Conservation (phyloP, 2,113 vertebrate species). For the Cryptomyrus ogoouensis region DNA sequence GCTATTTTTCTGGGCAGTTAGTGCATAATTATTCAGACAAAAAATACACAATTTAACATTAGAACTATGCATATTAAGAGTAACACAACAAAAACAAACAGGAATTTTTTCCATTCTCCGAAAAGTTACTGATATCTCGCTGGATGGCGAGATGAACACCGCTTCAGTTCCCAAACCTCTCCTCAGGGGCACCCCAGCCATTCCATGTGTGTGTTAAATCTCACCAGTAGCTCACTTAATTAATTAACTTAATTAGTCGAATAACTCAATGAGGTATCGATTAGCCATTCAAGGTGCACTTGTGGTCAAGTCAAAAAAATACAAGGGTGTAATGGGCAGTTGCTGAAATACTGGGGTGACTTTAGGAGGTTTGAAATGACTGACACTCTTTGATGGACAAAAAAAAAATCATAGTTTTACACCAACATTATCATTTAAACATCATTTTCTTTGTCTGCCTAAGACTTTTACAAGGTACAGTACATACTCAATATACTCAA, state of each 20-base stretch:
- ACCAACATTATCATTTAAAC: background rate
- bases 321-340: background rate
- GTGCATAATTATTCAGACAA: background rate
- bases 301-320: background rate
- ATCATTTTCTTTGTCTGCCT: background rate
- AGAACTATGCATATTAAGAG: background rate
- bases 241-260: background rate
- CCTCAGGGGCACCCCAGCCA: background rate
- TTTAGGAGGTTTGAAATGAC: background rate
- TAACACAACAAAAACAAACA: background rate
- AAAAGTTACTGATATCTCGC: background rate
- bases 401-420: background rate
- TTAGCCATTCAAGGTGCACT: background rate
- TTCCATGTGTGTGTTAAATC: background rate
- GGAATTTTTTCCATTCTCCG: background rate
- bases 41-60: background rate
- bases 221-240: background rate
- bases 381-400: background rate
- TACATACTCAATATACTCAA: background rate
- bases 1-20: background rate
- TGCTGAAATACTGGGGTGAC: background rate
- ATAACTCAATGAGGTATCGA: background rate
- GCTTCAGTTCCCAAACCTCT: background rate
- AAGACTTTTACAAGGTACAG: background rate
- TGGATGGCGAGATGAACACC: background rate